These are phyloP conservation scores for Solea senegalensis DNA, from an alignment of 2,113 vertebrate species.

Conservation along the genomic window DNA sequence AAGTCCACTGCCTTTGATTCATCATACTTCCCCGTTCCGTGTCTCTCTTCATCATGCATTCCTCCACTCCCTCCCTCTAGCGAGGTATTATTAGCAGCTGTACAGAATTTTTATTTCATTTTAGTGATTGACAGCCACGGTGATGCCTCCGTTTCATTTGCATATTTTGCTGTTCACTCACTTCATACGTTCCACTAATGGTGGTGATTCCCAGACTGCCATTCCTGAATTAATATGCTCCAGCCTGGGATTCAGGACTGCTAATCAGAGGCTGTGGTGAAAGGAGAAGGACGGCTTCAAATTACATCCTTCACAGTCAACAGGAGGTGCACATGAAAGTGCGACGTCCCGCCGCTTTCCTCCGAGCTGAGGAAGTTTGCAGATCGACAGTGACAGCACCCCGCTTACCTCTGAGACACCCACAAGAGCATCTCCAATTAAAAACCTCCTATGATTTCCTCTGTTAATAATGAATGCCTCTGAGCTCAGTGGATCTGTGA, in stretches of 20 bases:
- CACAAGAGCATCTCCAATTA: conserved; percentile 79
- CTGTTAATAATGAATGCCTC: conserved; percentile 82
- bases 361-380: conserved; percentile 68
- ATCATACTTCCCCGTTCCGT: conserved; percentile 27
- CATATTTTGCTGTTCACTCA: conserved; percentile 65
- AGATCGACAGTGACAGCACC: conserved; percentile 80
- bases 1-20: conserved; percentile 57
- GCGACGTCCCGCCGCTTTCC: conserved; percentile 70
- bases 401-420: conserved; percentile 74
- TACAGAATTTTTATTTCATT: conserved; percentile 66
- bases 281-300: conserved; percentile 75
- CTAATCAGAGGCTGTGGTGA: conserved; percentile 77
- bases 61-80: conserved; percentile 33
- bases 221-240: conserved; percentile 77
- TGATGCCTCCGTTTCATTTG: conserved; percentile 70
- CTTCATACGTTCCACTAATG: conserved; percentile 67
- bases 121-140: conserved; percentile 76
- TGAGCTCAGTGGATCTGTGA: conserved; percentile 58
- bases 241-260: conserved; percentile 70
- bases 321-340: conserved; percentile 81
- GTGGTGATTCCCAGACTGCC: conserved; percentile 75
- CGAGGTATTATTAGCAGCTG: conserved; percentile 68
- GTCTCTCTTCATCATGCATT: conserved; percentile 36
- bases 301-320: conserved; percentile 81
- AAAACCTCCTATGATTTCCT: conserved; percentile 77